phyloP scores from a whole-genome alignment of 1,140 invertebrate genomes.

The Drosophila jambulina region DNA sequence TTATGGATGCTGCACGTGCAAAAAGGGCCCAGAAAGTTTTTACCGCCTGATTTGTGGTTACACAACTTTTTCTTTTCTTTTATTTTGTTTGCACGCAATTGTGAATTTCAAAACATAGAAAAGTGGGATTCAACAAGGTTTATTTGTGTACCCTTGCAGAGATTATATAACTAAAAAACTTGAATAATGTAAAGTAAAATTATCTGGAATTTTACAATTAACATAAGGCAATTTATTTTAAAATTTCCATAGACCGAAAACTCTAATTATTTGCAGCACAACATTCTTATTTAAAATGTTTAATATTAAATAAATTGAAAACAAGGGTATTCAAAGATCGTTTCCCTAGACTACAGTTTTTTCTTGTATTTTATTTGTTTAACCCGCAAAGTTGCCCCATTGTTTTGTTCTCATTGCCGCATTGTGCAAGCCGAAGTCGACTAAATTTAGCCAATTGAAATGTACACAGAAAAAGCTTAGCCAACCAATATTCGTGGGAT shows the following conservation, averaged over 20 bases:
- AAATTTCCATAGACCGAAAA: not conserved
- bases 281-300: too few relatives aligned
- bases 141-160: not conserved
- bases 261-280: not conserved
- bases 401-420: slow-evolving; percentile 37
- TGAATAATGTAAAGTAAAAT: not conserved
- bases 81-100: slow-evolving; percentile 30
- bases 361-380: slow-evolving; percentile 29
- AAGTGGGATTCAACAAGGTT: not conserved
- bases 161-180: not conserved
- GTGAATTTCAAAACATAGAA: slow-evolving; percentile 53
- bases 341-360: not conserved
- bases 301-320: not conserved
- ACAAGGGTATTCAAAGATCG: not conserved
- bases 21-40: slow-evolving; percentile 62
- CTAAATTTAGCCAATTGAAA: slow-evolving; percentile 73
- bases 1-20: slow-evolving; percentile 79
- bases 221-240: not conserved
- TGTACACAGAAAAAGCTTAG: slow-evolving; percentile 54
- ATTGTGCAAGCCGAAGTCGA: slow-evolving; percentile 57
- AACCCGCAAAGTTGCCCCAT: slow-evolving; percentile 23
- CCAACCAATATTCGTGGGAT: slow-evolving; percentile 28
- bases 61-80: slow-evolving; percentile 58
- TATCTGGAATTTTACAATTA: too few relatives aligned
- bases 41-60: slow-evolving; percentile 81